phyloP scores from a whole-genome alignment of 2,797 vertebrate species.

The Platalea minor region DNA sequence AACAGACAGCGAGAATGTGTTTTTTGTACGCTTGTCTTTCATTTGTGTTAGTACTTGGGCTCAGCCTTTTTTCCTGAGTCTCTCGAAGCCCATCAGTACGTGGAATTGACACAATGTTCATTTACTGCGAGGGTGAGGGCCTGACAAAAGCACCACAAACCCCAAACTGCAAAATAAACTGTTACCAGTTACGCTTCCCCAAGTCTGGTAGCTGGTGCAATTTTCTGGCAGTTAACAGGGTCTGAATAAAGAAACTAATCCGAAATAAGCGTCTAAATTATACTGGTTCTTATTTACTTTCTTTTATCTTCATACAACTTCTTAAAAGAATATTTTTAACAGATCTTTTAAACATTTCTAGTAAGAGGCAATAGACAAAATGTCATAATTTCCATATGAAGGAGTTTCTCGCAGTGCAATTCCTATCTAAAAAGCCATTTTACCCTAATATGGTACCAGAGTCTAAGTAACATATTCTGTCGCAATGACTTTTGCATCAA shows the following conservation, averaged over 20 bases:
- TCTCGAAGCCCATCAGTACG: not conserved
- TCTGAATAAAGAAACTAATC: slow-evolving; percentile 11
- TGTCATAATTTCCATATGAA: slow-evolving; percentile 66
- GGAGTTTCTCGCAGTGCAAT: slow-evolving; percentile 28
- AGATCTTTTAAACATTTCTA: slow-evolving; percentile 44
- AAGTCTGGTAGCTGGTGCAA: not conserved
- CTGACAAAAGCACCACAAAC: not conserved
- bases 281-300: slow-evolving; percentile 1
- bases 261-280: slow-evolving; percentile 16
- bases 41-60: not conserved
- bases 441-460: slow-evolving; percentile 45
- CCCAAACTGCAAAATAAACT: not conserved
- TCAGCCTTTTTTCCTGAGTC: not conserved
- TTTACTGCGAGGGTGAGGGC: not conserved
- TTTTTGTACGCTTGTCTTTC: not conserved
- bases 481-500: slow-evolving; percentile 58
- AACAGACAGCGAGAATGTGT: not conserved
- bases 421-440: slow-evolving; percentile 49
- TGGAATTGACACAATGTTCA: not conserved
- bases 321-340: slow-evolving; percentile 35
- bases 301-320: slow-evolving; percentile 2
- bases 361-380: slow-evolving; percentile 57
- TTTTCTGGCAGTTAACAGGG: not conserved
- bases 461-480: slow-evolving; percentile 55
- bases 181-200: not conserved